Conservation (phyloP, 2,113 vertebrate species). For the Rhinopomastus cyanomelas region DNA sequence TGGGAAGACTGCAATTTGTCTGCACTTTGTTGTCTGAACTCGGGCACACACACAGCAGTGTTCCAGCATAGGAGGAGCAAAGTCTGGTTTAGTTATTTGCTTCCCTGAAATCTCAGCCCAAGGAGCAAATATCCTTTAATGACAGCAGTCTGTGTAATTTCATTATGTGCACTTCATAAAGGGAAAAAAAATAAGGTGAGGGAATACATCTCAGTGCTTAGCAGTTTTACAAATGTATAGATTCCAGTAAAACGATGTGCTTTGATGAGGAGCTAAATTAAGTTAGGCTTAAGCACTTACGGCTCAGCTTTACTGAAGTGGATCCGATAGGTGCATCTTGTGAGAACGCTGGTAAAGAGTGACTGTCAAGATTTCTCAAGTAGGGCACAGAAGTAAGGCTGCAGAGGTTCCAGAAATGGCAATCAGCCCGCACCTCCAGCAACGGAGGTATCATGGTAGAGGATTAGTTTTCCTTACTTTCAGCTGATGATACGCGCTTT, state of each 20-base stretch:
- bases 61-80: neutral
- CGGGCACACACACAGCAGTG: neutral
- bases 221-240: neutral
- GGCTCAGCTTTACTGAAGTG: neutral
- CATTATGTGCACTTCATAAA: neutral
- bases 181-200: neutral
- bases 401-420: neutral
- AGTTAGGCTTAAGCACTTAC: neutral
- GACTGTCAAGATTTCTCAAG: neutral
- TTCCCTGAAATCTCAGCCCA: neutral
- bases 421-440: too few relatives aligned
- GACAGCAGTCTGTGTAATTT: neutral
- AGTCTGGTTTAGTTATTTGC: neutral
- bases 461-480: neutral
- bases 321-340: neutral
- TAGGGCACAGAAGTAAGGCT: neutral
- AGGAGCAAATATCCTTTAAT: neutral
- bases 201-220: neutral
- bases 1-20: neutral
- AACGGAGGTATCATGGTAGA: fast-evolving
- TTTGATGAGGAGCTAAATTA: neutral
- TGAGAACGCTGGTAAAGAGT: neutral
- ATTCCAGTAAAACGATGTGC: neutral
- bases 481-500: neutral
- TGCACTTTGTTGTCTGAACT: neutral